Evolutionary conservation across 2,888 invertebrate species (phyloP).

Genomic region (Boloria euphrosyne): DNA sequence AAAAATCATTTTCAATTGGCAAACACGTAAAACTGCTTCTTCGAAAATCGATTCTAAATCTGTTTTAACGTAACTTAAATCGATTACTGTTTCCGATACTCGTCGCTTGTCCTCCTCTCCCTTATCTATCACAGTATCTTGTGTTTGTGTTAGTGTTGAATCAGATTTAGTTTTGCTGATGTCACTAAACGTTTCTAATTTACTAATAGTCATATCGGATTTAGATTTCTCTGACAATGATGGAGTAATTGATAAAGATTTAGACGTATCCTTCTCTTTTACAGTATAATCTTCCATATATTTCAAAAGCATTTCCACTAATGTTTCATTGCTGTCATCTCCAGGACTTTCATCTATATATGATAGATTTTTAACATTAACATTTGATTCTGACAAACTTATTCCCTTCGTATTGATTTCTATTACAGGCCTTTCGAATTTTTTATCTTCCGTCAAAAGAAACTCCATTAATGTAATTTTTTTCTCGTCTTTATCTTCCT

Average conservation of each 20-base stretch:
- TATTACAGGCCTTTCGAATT: conserved; percentile 57
- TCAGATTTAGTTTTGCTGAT: conserved; percentile 77
- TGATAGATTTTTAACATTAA: conserved; percentile 65
- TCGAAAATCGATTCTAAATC: conserved; percentile 70
- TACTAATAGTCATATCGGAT: conserved; percentile 74
- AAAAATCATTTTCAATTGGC: conserved; percentile 51
- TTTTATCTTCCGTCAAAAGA: conserved; percentile 65
- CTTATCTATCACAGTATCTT: conserved; percentile 73
- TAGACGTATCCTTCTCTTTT: conserved; percentile 56
- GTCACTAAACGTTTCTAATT: conserved; percentile 71
- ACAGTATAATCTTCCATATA: conserved; percentile 72
- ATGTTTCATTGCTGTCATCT: conserved; percentile 64
- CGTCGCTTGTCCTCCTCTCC: conserved; percentile 59
- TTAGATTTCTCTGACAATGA: conserved; percentile 74
- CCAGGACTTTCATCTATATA: conserved; percentile 77
- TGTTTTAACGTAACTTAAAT: conserved; percentile 68
- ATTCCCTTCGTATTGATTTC: conserved; percentile 59
- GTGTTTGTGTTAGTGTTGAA: conserved; percentile 72
- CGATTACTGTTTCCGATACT: conserved; percentile 72
- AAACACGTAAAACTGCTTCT: conserved; percentile 60
- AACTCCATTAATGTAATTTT: conserved; percentile 79
- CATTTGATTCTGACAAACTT: conserved; percentile 65
- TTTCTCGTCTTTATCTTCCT: conserved; percentile 63
- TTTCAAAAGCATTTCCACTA: conserved; percentile 75
- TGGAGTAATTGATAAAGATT: conserved; percentile 64